Conservation (phyloP, 2,888 invertebrate species). For the Scotopteryx bipunctaria region DNA sequence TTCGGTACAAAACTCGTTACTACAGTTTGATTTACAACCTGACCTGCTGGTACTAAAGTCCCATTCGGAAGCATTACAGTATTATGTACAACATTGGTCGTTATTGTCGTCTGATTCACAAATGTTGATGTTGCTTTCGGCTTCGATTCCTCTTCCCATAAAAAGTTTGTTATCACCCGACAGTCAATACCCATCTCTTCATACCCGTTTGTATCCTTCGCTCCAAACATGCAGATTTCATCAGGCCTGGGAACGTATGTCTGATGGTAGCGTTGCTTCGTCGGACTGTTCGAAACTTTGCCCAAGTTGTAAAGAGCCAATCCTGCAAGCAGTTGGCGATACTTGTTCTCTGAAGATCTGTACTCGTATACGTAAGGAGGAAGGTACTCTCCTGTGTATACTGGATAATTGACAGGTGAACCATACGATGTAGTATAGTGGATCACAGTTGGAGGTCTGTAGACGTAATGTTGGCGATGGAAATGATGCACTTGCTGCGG, state of each 20-base stretch:
- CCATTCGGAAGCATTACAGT: not conserved
- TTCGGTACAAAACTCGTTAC: not conserved
- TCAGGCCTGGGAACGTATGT: constrained; percentile 1
- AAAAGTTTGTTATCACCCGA: constrained; percentile 11
- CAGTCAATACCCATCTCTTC: constrained; percentile 23
- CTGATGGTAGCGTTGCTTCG: constrained; percentile 3
- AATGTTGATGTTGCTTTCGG: not conserved
- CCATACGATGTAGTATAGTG: constrained; percentile 9
- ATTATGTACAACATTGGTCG: not conserved
- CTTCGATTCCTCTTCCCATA: constrained; percentile 4
- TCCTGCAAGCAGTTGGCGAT: constrained; percentile 14
- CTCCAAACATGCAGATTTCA: constrained; percentile 21
- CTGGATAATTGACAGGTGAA: constrained; percentile 1
- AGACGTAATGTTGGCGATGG: constrained; percentile 2
- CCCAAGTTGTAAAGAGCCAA: constrained; percentile 20
- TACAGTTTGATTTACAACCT: not conserved
- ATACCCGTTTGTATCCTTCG: not conserved
- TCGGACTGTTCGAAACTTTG: not conserved
- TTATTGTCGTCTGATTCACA: constrained; percentile 1
- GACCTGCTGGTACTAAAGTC: not conserved
- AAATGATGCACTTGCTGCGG: not conserved
- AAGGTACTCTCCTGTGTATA: constrained; percentile 8
- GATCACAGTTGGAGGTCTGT: constrained; percentile 10
- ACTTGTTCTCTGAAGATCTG: constrained; percentile 10
- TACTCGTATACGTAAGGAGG: constrained; percentile 16